Base-by-base conservation (phyloP, 2,797 vertebrate species). In the Argyrosomus regius region DNA sequence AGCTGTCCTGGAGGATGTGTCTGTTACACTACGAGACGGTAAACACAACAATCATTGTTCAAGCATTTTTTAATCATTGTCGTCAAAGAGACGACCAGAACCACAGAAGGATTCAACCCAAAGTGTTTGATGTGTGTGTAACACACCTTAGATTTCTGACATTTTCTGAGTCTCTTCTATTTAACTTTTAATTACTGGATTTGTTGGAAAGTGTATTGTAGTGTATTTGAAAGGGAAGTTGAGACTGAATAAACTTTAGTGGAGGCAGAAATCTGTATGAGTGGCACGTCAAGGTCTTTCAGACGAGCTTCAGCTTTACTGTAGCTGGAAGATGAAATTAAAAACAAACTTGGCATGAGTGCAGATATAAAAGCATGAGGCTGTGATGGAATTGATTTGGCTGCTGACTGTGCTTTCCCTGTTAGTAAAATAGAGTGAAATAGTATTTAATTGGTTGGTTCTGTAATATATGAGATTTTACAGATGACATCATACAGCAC, bases 1-100 rank as follows among this genome's bases (percentile, higher is more conserved):
- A 98, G 84, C 94, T 97, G 46, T 97, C 98, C 0, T 98, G 97
- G 96, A 95, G 96, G 88, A 98, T 98, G 98, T 99, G 97, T 90
- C 94, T 99, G 70, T 93, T 96, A 50, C 97, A 99, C 93, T 99
- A 98, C 1, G 96, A 97, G 91, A 94, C 95, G 0, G 94, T 98
- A 78, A 86, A 3, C 22, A 59, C 1, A 1, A 10, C 28, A 39
- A 35, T 35, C 6, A 8, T 35, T 8, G 31, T 31, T 31, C 7
- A 8, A 0, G 8, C 31, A 8, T 35, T 35, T 1, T 35, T 7
- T 6, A 35, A 7, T 35, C 31, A 6, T 35, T 35, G 35, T 35
- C 35, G 1, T 35, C 35, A 35, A 35, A 35, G 35, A 35, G 8
- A 35, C 35, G 0, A 35, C 6, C 35, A 8, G 1, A 35, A 35